Evolutionary conservation across 2,113 vertebrate species (phyloP).

Genomic region (Megaceryle maxima): DNA sequence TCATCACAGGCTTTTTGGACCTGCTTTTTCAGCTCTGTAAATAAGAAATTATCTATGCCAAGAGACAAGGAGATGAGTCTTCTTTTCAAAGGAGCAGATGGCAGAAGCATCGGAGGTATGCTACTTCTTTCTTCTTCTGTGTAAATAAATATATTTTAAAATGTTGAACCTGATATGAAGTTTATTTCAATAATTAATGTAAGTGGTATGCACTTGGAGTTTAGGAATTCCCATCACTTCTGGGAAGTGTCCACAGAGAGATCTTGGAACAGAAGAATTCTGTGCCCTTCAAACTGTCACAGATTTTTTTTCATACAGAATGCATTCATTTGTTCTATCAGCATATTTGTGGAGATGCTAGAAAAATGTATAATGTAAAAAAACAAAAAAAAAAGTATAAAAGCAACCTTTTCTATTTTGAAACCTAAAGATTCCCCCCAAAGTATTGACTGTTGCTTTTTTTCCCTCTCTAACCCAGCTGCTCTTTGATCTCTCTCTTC

Average conservation of each 20-base stretch:
- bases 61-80: neutral
- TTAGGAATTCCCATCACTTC: constrained; percentile 64
- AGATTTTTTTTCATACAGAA: neutral
- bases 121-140: constrained; percentile 36
- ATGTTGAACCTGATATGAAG: constrained; percentile 62
- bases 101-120: neutral
- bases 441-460: neutral
- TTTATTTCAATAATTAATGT: constrained; percentile 67
- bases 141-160: constrained; percentile 63
- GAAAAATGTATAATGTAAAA: constrained; percentile 20
- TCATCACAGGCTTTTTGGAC: neutral
- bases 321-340: constrained; percentile 37
- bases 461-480: neutral
- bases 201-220: constrained; percentile 34
- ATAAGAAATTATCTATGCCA: constrained; percentile 33
- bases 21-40: constrained; percentile 34
- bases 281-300: constrained; percentile 15
- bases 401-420: constrained; percentile 22
- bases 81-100: constrained; percentile 62
- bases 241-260: constrained; percentile 51
- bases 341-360: constrained; percentile 9
- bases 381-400: neutral
- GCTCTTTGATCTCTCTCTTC: constrained; percentile 23
- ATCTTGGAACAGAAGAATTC: constrained; percentile 41
- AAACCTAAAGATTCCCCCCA: constrained; percentile 14